Evolutionary conservation across 2,888 invertebrate genomes (phyloP).

Genomic region (Uloborus plumipes): DNA sequence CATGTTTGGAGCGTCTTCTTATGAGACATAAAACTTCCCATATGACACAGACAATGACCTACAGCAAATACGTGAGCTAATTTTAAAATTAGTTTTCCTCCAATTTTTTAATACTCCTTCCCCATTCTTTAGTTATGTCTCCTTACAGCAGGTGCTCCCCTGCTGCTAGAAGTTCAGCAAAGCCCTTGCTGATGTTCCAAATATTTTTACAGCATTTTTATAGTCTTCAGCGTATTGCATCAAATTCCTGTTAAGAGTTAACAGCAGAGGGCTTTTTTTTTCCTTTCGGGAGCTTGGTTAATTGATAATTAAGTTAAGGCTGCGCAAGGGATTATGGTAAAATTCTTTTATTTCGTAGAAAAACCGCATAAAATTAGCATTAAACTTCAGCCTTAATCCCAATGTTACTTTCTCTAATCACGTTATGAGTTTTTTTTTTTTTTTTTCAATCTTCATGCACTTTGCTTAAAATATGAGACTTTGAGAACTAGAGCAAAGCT

Average conservation of each 20-base stretch:
- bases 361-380: background rate
- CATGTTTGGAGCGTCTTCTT: background rate
- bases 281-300: constrained; percentile 10
- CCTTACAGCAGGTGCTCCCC: background rate
- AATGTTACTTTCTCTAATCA: too few species aligned
- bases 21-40: constrained; percentile 22
- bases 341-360: background rate
- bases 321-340: background rate
- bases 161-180: background rate
- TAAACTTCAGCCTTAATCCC: background rate
- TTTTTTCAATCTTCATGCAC: too few species aligned
- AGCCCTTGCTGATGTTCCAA: background rate
- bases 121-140: constrained; percentile 4
- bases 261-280: background rate
- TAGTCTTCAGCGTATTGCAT: constrained; percentile 1
- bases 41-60: constrained; percentile 41
- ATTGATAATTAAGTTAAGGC: constrained; percentile 54
- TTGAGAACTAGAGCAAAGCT: too few species aligned
- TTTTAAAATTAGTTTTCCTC: constrained; percentile 45
- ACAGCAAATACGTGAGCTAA: constrained; percentile 48
- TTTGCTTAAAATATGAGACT: too few species aligned
- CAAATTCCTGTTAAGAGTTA: background rate
- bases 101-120: background rate
- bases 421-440: too few species aligned
- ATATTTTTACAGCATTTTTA: constrained; percentile 25